phyloP scores from a whole-genome alignment of 2,113 vertebrate species.

The Megaceryle torquata region DNA sequence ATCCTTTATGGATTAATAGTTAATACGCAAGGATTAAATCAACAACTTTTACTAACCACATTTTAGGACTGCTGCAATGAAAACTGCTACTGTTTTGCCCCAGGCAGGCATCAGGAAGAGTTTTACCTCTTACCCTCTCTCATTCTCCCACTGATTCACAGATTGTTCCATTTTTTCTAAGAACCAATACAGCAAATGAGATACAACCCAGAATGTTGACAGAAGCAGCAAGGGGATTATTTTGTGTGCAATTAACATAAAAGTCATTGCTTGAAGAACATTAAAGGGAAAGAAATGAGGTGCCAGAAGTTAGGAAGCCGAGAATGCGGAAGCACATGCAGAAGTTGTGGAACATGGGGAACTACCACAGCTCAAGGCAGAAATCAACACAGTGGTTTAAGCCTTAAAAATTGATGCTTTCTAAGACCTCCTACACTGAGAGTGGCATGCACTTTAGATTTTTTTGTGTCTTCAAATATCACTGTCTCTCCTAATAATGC shows the following conservation, averaged over 20 bases:
- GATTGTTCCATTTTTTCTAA: not conserved
- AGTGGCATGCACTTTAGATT: accelerated
- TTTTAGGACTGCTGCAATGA: not conserved
- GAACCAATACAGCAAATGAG: not conserved
- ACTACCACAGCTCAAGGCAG: not conserved
- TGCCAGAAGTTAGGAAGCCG: not conserved
- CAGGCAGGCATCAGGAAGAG: not conserved
- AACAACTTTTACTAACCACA: not conserved
- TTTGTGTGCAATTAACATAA: not conserved
- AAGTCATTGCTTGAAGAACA: not conserved
- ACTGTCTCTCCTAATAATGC: not conserved
- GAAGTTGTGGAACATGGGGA: not conserved
- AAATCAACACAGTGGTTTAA: not conserved
- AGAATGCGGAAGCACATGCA: not conserved
- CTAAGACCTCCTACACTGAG: not conserved
- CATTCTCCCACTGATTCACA: not conserved
- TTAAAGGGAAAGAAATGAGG: not conserved
- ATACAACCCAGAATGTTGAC: not conserved
- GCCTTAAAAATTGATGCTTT: not conserved
- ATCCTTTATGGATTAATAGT: not conserved
- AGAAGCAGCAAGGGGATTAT: not conserved
- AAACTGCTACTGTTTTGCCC: not conserved
- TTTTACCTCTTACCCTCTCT: not conserved
- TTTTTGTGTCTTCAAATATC: not conserved
- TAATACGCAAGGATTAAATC: not conserved